A percentile compares a stretch with the other conserved stretches of the same genome.
Conservation (phyloP, 2,888 invertebrate species). For the Eudasyphora cyanicolor region DNA sequence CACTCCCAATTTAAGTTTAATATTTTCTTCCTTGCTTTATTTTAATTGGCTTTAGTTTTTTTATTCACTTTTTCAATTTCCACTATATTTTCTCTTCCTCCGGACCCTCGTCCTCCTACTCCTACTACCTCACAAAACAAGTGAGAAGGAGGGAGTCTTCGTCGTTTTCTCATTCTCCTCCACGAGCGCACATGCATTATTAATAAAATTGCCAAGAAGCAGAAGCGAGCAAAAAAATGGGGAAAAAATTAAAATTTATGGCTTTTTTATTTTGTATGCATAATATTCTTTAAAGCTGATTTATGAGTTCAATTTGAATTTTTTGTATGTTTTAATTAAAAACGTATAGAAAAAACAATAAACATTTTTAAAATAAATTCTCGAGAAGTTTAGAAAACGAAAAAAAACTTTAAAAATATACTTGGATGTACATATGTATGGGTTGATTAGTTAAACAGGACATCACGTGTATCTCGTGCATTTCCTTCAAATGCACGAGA, state of each 20-base stretch:
- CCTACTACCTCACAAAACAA: too few relatives aligned
- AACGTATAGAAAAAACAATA: background rate
- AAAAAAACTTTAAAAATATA: background rate
- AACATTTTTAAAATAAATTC: background rate
- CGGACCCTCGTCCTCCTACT: background rate
- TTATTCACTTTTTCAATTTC: slow-evolving; percentile 35
- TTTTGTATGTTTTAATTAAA: slow-evolving; percentile 32
- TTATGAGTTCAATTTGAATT: slow-evolving; percentile 60
- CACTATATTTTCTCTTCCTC: slow-evolving; percentile 37
- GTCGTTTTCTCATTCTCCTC: slow-evolving; percentile 25
- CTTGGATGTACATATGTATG: background rate
- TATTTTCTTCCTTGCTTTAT: slow-evolving; percentile 49
- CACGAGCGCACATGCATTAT: slow-evolving; percentile 56
- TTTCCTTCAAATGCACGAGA: background rate
- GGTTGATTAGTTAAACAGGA: slow-evolving; percentile 7
- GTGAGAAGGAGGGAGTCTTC: slow-evolving; percentile 15
- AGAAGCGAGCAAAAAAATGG: slow-evolving; percentile 22
- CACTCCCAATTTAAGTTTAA: slow-evolving; percentile 46
- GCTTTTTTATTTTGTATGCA: slow-evolving; percentile 63
- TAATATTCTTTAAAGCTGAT: slow-evolving; percentile 63
- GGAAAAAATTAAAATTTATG: slow-evolving; percentile 55
- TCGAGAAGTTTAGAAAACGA: background rate
- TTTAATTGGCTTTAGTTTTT: slow-evolving; percentile 60
- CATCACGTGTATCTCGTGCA: too few relatives aligned
- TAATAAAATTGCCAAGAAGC: slow-evolving; percentile 59